Conservation (phyloP, 2,113 vertebrate species). For the Syngnathus typhle region DNA sequence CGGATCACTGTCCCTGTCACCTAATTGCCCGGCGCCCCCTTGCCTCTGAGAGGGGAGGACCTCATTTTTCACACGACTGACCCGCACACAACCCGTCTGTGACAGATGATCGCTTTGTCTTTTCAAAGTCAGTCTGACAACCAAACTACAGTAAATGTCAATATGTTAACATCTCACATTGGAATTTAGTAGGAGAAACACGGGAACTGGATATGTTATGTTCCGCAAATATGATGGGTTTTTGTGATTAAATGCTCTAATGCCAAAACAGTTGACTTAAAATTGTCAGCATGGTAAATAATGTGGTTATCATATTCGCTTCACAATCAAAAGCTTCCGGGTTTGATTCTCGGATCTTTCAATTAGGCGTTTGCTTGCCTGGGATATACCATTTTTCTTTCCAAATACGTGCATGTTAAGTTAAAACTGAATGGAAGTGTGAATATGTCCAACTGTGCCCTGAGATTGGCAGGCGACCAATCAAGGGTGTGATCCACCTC, state of each 20-base stretch:
- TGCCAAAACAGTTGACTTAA: background rate
- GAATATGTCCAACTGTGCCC: background rate
- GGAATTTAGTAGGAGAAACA: background rate
- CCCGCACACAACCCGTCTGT: conserved; percentile 6
- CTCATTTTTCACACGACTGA: conserved; percentile 14
- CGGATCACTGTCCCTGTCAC: conserved; percentile 28
- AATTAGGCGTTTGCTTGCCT: too few species aligned
- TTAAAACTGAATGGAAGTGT: background rate
- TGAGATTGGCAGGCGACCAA: background rate
- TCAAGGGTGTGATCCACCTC: background rate
- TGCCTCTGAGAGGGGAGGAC: background rate
- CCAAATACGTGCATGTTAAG: too few species aligned
- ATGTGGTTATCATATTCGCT: background rate
- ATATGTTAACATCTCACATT: background rate
- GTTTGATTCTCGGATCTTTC: background rate
- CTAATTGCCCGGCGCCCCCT: conserved; percentile 15
- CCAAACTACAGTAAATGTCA: conserved; percentile 2
- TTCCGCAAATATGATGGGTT: background rate
- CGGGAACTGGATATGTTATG: background rate
- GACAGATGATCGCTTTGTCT: conserved; percentile 12
- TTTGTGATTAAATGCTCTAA: background rate
- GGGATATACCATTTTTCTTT: background rate
- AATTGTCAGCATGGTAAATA: background rate
- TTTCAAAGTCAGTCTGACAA: conserved; percentile 18
- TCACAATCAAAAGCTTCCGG: background rate